Evolutionary conservation across 2,888 invertebrate species (phyloP), one percentile per base, ranked within the genome.

Genomic region (Mythimna albipuncta): DNA sequence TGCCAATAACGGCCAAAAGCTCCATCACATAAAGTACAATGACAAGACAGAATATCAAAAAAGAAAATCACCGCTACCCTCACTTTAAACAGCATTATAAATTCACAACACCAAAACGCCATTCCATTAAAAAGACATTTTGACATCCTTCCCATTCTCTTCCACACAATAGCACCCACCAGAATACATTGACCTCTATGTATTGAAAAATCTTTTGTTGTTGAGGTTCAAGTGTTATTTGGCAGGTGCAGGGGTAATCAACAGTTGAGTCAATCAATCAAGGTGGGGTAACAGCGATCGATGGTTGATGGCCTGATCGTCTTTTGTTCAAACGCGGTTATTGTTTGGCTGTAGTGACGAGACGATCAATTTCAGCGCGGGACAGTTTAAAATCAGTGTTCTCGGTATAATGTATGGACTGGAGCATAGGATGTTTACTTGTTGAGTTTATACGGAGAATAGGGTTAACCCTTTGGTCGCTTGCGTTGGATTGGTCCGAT

Each of bases 221-320:
- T 57, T 26, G 64, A 6, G 62, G 83, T 57, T 59, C 84, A 79
- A 26, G 44, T 58, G 52, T 69, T 47, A 71, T 79, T 74, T 66
- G 85, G 57, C 47, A 71, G 55, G 58, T 78, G 55, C 62, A 58
- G 50, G 70, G 71, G 85, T 85, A 85, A 84, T 85, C 85, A 85
- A 85, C 85, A 85, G 83, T 79, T 85, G 81, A 77, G 76, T 75
- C 75, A 79, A 85, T 85, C 85, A 82, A 85, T 85, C 85, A 83
- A 74, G 58, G 64, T 71, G 59, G 68, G 70, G 81, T 67, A 66
- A 62, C 76, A 72, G 71, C 81, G 64, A 83, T 74, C 74, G 77
- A 77, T 71, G 72, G 76, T 76, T 69, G 85, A 79, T 69, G 74
- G 64, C 68, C 75, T 54, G 76, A 74, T 77, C 72, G 75, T 76